Percentiles rank a stretch among this genome's conserved stretches.
Conservation (phyloP, 2,888 invertebrate species). For the Steromphala cineraria region DNA sequence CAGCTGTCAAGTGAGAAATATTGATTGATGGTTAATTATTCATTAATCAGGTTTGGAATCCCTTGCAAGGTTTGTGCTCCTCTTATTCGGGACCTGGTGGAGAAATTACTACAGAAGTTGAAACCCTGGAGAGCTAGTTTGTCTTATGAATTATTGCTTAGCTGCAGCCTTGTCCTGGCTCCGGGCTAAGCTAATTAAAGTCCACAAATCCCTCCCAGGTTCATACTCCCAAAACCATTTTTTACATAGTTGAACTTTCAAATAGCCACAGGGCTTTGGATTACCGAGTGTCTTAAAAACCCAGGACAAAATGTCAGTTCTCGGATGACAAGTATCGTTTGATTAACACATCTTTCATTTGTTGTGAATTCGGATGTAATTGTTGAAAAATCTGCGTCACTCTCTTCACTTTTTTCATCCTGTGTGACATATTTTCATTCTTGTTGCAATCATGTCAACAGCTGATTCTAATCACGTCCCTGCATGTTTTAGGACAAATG, state of each 20-base stretch:
- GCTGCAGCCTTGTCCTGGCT: background rate
- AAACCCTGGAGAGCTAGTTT: conserved; percentile 6
- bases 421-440: background rate
- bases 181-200: conserved; percentile 7
- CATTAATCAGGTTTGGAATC: conserved; percentile 14
- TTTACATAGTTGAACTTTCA: background rate
- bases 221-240: background rate
- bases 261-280: background rate
- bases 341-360: conserved; percentile 1
- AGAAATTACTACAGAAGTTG: conserved; percentile 4
- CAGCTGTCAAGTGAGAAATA: background rate
- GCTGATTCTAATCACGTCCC: background rate
- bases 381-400: background rate
- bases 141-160: conserved; percentile 9
- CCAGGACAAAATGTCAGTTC: background rate
- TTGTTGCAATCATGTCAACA: background rate
- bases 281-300: background rate
- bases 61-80: background rate
- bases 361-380: conserved; percentile 5
- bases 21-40: conserved; percentile 18
- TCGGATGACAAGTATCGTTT: background rate
- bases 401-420: background rate
- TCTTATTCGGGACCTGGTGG: background rate
- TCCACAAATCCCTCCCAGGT: conserved; percentile 3
- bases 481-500: background rate